These are phyloP conservation scores for Pegoplata infirma DNA, from an alignment of 2,888 invertebrate species.

Conservation along the genomic window DNA sequence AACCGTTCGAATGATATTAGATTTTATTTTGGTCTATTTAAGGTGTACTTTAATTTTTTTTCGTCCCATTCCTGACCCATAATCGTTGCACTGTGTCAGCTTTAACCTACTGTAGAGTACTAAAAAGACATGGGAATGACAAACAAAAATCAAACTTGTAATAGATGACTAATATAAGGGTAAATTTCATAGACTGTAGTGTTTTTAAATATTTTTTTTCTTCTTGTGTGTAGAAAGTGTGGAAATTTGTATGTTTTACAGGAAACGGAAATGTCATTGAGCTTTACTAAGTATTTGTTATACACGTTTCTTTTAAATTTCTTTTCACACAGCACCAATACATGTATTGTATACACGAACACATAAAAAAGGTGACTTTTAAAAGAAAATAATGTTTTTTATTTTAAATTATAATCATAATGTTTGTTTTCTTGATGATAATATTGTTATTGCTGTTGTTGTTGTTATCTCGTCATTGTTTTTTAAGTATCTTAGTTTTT, in stretches of 20 bases:
- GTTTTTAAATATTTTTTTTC: not conserved
- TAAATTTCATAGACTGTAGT: not conserved
- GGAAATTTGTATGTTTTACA: not conserved
- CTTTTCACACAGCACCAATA: not conserved
- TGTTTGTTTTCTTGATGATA: too few species aligned
- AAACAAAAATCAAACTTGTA: conserved; percentile 5
- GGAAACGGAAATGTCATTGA: conserved; percentile 43
- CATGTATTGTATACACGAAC: not conserved
- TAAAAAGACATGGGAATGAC: not conserved
- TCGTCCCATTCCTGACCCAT: too few species aligned
- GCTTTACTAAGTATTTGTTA: conserved; percentile 16
- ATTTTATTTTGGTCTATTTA: too few species aligned
- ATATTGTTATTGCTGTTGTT: not conserved
- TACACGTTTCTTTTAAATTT: conserved; percentile 7
- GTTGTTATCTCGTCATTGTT: conserved; percentile 37
- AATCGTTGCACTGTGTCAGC: too few species aligned
- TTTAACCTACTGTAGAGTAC: conserved; percentile 19
- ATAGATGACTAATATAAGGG: conserved; percentile 11
- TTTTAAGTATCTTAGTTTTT: conserved; percentile 15
- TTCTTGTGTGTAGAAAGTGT: not conserved
- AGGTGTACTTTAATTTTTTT: too few species aligned
- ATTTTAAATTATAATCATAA: conserved; percentile 13
- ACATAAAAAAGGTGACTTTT: conserved; percentile 24
- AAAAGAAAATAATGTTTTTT: conserved; percentile 13
- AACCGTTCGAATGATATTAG: too few species aligned